Conservation (phyloP, 2,113 vertebrate genomes). For the Strix uralensis region DNA sequence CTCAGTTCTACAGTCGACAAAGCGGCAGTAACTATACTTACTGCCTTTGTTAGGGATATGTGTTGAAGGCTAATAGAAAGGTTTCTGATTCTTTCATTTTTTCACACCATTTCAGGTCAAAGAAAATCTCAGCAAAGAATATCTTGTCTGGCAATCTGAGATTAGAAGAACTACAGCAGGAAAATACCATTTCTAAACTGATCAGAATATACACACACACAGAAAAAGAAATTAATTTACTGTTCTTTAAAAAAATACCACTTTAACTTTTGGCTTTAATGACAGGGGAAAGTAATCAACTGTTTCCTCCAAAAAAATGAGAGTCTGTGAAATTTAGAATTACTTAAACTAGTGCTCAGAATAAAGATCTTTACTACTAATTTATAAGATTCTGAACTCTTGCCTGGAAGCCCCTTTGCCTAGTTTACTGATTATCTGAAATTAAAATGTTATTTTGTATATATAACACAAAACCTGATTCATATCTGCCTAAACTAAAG, state of each 20-base stretch:
- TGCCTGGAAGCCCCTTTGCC: neutral
- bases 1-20: neutral
- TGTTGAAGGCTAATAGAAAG: neutral
- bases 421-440: neutral
- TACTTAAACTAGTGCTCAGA: neutral
- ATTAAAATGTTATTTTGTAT: neutral
- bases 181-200: neutral
- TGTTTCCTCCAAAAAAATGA: neutral
- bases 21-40: accelerated
- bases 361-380: neutral
- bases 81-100: neutral
- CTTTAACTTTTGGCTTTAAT: neutral
- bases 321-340: neutral
- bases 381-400: neutral
- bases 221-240: neutral
- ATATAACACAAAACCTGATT: neutral
- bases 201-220: neutral
- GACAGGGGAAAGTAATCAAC: neutral
- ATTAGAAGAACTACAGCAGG: neutral
- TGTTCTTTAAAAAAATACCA: neutral
- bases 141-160: neutral
- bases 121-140: neutral
- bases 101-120: neutral
- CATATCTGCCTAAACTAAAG: neutral
- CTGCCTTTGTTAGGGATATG: neutral